These are phyloP conservation scores for Pogoniulus pusillus DNA, from an alignment of 2,797 vertebrate species.

Conservation along the genomic window DNA sequence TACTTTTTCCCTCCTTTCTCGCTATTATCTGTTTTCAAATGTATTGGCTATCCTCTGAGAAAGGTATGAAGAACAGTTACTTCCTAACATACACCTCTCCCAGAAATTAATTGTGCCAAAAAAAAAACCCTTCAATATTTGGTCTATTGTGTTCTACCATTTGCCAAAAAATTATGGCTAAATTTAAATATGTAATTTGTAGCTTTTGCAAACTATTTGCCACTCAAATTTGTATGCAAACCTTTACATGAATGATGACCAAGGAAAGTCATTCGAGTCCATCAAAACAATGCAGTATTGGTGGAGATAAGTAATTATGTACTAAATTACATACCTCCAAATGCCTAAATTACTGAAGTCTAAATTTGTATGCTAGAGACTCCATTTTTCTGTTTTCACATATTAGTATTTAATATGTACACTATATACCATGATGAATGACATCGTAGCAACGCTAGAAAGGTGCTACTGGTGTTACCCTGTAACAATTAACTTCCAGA, in stretches of 20 bases:
- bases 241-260: background rate
- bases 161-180: background rate
- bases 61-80: background rate
- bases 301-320: background rate
- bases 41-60: background rate
- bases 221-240: background rate
- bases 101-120: background rate
- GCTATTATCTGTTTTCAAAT: background rate
- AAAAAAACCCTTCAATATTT: background rate
- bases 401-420: no score
- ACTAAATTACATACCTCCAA: background rate
- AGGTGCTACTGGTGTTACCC: background rate
- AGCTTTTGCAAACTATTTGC: background rate
- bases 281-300: background rate
- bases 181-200: background rate
- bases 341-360: background rate
- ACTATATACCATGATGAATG: background rate
- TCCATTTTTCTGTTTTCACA: background rate
- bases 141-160: background rate
- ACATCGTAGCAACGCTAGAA: background rate
- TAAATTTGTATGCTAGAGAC: background rate
- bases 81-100: background rate
- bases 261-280: background rate
- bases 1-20: background rate
- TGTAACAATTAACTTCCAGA: background rate